Evolutionary conservation across 2,888 invertebrate genomes (phyloP), one percentile per base, ranked within the genome.

Genomic region (Clepsis dumicolana): DNA sequence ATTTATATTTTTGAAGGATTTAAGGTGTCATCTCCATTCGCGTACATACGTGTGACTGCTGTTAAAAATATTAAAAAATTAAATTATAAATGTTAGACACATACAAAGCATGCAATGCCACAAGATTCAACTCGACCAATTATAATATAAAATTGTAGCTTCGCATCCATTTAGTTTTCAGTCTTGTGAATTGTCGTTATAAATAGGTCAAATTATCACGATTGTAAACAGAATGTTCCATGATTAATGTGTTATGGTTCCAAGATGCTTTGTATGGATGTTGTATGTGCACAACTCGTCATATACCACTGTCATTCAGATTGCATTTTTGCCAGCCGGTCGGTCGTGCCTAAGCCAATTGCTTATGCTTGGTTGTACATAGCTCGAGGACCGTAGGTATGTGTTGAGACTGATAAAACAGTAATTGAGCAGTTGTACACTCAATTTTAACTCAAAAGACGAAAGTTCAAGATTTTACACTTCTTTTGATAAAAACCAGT

Each of bases 261-360:
- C 44, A 53, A 53, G 61, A 66, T 62, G 66, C 35, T 56, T 54
- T 44, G 53, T 60, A 35, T 66, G 53, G 53, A 61, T 65, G 60
- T 61, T 53, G 53, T 59, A 41, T 25, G 41, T 25, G 60, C 65
- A 65, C 65, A 32, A 27, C 27, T 35, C 54, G 27, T 16, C 41
- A 60, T 53, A 44, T 32, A 29, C 18, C 25, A 65, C 29, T 10
- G 24, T 61, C 61, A 54, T 66, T 44, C 44, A 61, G 38, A 61
- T 60, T 65, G 60, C 66, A 66, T 62, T 53, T 5, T 32, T 53
- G 27, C 54, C 60, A 32, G 59, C 32, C 21, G 14, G 35, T 41
- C 21, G 14, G 35, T 41, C 29, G 25, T 44, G n/a, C 52, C 27
- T n/a, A 21, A 18, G 48, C 21, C 29, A 8, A 61, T 18, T 14